Evolutionary conservation across 2,888 invertebrate species (phyloP), one percentile per base, ranked within the genome.

Genomic region (Aelia acuminata): DNA sequence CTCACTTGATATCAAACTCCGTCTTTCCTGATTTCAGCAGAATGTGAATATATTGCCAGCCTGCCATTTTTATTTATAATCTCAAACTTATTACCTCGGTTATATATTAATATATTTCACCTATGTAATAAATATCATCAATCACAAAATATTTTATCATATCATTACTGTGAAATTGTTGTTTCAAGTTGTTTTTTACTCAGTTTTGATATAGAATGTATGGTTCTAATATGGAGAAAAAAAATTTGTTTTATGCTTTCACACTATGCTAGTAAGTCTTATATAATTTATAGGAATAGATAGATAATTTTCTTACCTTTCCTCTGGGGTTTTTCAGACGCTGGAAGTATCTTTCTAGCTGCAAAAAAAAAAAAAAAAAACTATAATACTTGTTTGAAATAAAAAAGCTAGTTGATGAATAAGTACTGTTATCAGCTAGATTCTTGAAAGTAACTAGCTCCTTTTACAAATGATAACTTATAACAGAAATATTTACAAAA

Each of bases 291-390:
- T 26, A 26, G 26, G 13, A 57, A 26, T 84, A 63, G n/a, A 26
- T 87, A 48, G 4, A 70, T 18, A 84, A 39, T 48, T 75, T 84
- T 90, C 90, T 91, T 91, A 93, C 95, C 94, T 94, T 95, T 92
- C 95, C 94, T 93, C 96, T 96, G 92, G 96, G 96, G 93, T 97
- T 98, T 94, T 98, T 98, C 93, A 98, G 94, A 93, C 97, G 95
- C 93, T 97, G 97, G 94, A 98, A 98, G 94, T 98, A 98, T 93
- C 98, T 96, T 94, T 98, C 98, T 93, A 97, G 94, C 94, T 92
- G 91, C 88, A 91, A 91, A 90, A 90, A 84, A 63, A 57, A 63
- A 57, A 63, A 63, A 63, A 15, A 31, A 31, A 18, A 57, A 8
- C 26, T 57, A 13, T 57, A 57, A 57, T 26, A n/a, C 1, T 57